phyloP scores from a whole-genome alignment of 1,140 invertebrate genomes.

The Drosophila nebulosa region DNA sequence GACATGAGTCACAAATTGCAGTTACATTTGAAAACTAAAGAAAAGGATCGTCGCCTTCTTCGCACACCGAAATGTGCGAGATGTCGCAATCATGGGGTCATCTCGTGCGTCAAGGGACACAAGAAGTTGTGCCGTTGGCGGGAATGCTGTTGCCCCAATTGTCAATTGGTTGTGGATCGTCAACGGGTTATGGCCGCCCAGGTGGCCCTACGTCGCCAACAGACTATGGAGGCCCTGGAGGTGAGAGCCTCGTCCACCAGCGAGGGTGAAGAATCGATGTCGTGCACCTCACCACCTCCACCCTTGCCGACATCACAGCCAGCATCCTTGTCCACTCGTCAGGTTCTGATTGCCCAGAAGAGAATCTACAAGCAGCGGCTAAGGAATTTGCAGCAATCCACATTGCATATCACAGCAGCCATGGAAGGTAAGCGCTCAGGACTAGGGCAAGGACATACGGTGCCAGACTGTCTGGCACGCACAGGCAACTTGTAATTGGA shows the following conservation, averaged over 20 bases:
- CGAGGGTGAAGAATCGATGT: slow-evolving; percentile 40
- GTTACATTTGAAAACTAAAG: background rate
- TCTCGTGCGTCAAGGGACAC: slow-evolving; percentile 93
- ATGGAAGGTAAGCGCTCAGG: slow-evolving; percentile 69
- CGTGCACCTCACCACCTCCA: slow-evolving; percentile 18
- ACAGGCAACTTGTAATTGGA: slow-evolving; percentile 40
- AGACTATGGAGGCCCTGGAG: slow-evolving; percentile 82
- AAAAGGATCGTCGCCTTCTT: slow-evolving; percentile 74
- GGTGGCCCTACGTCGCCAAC: slow-evolving; percentile 86
- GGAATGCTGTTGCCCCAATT: slow-evolving; percentile 92
- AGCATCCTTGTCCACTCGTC: slow-evolving; percentile 66
- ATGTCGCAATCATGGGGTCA: slow-evolving; percentile 94
- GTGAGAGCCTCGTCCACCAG: slow-evolving; percentile 21
- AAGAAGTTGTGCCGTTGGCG: slow-evolving; percentile 90
- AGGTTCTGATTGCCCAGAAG: slow-evolving; percentile 82
- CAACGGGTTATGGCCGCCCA: slow-evolving; percentile 95
- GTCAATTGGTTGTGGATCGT: slow-evolving; percentile 92
- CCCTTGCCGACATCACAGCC: slow-evolving; percentile 4
- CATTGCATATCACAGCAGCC: slow-evolving; percentile 71
- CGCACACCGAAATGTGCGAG: slow-evolving; percentile 93
- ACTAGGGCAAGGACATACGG: slow-evolving; percentile 24
- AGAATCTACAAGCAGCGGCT: slow-evolving; percentile 84
- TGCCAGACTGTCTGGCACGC: slow-evolving; percentile 68
- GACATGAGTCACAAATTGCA: slow-evolving; percentile 10
- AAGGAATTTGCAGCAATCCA: slow-evolving; percentile 84